phyloP scores from a whole-genome alignment of 2,113 vertebrate genomes.

The Cacatua alba region DNA sequence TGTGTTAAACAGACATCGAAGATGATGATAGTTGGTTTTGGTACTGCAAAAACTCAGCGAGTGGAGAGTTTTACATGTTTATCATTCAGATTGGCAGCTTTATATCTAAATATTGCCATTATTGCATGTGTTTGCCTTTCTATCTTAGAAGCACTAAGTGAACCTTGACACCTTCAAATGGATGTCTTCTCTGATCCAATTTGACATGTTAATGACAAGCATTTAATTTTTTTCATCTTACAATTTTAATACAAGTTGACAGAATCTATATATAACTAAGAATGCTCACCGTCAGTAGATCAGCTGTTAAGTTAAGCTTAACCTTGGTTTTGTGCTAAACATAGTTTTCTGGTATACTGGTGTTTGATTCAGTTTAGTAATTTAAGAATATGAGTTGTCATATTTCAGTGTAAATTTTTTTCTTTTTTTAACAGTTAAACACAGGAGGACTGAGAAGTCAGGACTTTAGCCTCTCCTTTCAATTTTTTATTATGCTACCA shows the following conservation, averaged over 20 bases:
- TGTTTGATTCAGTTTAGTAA: not conserved
- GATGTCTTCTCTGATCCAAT: constrained; percentile 30
- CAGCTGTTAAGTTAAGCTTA: not conserved
- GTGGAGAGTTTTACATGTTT: not conserved
- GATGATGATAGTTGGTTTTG: not conserved
- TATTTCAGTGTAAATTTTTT: not conserved
- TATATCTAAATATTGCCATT: constrained; percentile 51
- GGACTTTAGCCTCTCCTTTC: not conserved
- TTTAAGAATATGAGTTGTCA: not conserved
- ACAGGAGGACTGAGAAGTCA: not conserved
- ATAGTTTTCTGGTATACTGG: not conserved
- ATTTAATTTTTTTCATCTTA: constrained; percentile 24
- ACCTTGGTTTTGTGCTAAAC: not conserved
- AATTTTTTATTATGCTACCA: not conserved
- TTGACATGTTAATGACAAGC: constrained; percentile 46
- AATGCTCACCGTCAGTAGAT: not conserved
- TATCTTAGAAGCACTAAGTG: not conserved
- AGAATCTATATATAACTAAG: constrained; percentile 13
- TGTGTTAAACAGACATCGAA: not conserved
- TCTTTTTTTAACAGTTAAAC: not conserved
- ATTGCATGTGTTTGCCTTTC: not conserved
- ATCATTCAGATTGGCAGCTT: constrained; percentile 40
- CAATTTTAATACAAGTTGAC: not conserved
- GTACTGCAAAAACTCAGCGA: not conserved
- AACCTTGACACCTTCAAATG: constrained; percentile 30